Evolutionary conservation across 1,140 invertebrate species (phyloP).

Genomic region (Trachelipus rathkii): DNA sequence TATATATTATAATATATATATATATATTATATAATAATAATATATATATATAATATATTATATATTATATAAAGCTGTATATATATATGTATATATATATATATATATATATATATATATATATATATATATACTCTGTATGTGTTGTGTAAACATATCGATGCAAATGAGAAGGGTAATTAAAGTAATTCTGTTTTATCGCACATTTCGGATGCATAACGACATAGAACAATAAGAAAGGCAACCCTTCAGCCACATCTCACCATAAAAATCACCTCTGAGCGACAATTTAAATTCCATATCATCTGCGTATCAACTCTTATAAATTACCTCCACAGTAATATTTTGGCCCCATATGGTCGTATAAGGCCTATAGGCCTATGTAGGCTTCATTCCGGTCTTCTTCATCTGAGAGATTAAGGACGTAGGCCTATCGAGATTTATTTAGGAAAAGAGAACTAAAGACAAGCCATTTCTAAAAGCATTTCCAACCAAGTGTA

Average conservation of each 20-base stretch:
- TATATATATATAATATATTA: too few relatives aligned
- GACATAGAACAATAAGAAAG: not conserved
- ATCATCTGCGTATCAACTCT: not conserved
- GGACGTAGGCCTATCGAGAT: not conserved
- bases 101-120: too few relatives aligned
- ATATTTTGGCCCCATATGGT: constrained; percentile 1
- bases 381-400: not conserved
- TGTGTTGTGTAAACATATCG: too few relatives aligned
- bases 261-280: not conserved
- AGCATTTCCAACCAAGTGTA: not conserved
- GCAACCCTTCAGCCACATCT: not conserved
- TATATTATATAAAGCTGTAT: too few relatives aligned
- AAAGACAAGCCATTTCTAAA: not conserved
- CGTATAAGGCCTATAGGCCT: not conserved
- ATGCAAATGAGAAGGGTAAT: too few relatives aligned
- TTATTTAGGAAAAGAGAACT: not conserved
- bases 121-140: too few relatives aligned
- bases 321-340: not conserved
- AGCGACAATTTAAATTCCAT: constrained; percentile 7
- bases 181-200: too few relatives aligned
- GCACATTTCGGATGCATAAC: too few relatives aligned
- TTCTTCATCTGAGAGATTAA: constrained; percentile 7
- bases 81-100: too few relatives aligned
- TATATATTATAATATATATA: too few relatives aligned
- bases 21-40: too few relatives aligned